Percentiles rank a stretch among this genome's conserved stretches.
phyloP scores from a whole-genome alignment of 2,113 vertebrate genomes.

The Eupsittula cactorum region DNA sequence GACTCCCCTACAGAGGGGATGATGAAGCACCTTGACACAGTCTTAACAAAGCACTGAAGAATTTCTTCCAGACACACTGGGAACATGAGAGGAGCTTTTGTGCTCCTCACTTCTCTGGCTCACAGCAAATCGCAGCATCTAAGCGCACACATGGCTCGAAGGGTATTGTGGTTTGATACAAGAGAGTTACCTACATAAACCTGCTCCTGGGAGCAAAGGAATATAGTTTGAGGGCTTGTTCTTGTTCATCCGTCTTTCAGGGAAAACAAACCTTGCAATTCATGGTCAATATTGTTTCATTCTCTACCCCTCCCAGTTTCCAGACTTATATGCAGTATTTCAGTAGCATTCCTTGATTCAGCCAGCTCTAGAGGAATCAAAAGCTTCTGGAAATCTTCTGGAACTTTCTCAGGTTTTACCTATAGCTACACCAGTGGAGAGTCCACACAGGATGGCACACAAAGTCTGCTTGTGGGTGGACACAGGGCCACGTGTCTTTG shows the following conservation, averaged over 20 bases:
- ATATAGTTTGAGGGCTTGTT: not conserved
- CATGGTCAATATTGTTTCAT: not conserved
- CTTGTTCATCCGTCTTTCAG: not conserved
- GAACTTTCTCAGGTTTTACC: not conserved
- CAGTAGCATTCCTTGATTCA: not conserved
- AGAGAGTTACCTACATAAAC: not conserved
- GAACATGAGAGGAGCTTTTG: not conserved
- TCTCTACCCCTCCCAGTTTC: not conserved
- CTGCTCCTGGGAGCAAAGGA: not conserved
- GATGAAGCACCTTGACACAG: not conserved
- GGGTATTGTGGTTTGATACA: not conserved
- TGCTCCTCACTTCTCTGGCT: not conserved
- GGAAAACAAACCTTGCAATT: not conserved
- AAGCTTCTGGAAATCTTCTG: not conserved
- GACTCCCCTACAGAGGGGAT: not conserved
- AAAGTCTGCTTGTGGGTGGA: not conserved
- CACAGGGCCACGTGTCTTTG: rapidly evolving
- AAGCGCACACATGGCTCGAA: not conserved
- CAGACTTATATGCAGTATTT: not conserved
- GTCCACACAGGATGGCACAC: rapidly evolving
- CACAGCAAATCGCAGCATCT: not conserved
- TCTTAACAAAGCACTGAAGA: not conserved
- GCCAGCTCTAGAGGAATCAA: not conserved
- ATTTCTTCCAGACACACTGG: not conserved
- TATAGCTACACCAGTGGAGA: not conserved